Evolutionary conservation across 2,888 invertebrate genomes (phyloP), one percentile per base, ranked within the genome.

Genomic region (Scaptodrosophila latifasciaeformis): DNA sequence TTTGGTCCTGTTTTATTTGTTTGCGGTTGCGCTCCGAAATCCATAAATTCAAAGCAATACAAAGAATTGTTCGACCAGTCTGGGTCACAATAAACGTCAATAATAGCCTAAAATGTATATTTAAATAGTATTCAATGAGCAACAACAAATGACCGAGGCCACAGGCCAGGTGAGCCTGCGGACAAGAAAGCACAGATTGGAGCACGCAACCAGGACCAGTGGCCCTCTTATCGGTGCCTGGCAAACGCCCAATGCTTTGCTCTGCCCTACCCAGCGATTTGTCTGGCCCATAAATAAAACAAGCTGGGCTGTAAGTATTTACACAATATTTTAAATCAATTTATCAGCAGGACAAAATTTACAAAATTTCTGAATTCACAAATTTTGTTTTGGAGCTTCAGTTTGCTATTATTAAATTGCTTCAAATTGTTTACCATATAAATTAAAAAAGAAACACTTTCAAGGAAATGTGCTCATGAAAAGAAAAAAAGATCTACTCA

Each of bases 291-390:
- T 77, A 74, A 74, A 70, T 59, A 62, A 67, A 63, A 40, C 54
- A 27, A 52, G 44, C 24, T 27, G 18, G 24, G 30, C n/a, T 17
- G 24, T 27, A 31, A 31, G 49, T 62, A 67, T 65, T 66, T 64
- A 55, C 61, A 60, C 69, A 66, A 67, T 62, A 57, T 58, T 67
- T 70, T 65, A 67, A 81, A 72, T 70, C 72, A 77, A 72, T 78
- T 80, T 71, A 74, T 74, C 74, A 65, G 61, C 62, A 62, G 59
- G 60, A 43, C 37, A 13, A 37, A 10, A 7, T 31, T 31, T n/a
- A 31, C 31, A 27, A 21, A 15, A n/a, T n/a, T n/a, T n/a, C n/a
- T n/a, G n/a, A n/a, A n/a, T n/a, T n/a, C n/a, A n/a, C n/a, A n/a
- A n/a, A n/a, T n/a, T n/a, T n/a, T n/a, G n/a, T n/a, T n/a, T n/a